A percentile compares a stretch with the other conserved stretches of the same genome.
phyloP scores from a whole-genome alignment of 2,113 vertebrate genomes.

The Nothobranchius kuhntae region DNA sequence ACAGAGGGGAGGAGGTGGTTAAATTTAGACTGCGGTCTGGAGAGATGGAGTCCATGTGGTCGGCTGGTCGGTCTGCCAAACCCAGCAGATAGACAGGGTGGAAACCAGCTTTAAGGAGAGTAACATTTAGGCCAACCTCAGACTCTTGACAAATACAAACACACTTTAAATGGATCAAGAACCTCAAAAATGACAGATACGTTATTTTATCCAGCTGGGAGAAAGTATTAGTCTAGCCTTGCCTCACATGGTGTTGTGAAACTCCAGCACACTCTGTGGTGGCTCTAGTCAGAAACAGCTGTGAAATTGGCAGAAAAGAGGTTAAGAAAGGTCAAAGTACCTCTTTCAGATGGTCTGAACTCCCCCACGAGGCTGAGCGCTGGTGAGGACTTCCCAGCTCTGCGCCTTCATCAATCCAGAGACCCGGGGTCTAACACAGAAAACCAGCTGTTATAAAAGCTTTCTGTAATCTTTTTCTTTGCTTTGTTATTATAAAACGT shows the following conservation, averaged over 20 bases:
- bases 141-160: conserved; percentile 58
- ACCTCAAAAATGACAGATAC: conserved; percentile 52
- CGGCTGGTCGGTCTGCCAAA: conserved; percentile 40
- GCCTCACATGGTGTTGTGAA: background rate
- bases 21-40: conserved; percentile 68
- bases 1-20: conserved; percentile 41
- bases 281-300: conserved; percentile 6
- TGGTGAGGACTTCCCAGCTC: conserved; percentile 89
- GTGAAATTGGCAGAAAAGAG: background rate
- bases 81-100: conserved; percentile 48
- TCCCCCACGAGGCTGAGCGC: conserved; percentile 93
- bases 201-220: conserved; percentile 2
- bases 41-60: conserved; percentile 59
- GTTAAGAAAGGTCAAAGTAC: conserved; percentile 71
- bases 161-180: conserved; percentile 46
- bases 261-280: background rate
- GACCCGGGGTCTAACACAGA: conserved; percentile 86
- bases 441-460: background rate
- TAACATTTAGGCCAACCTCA: conserved; percentile 63
- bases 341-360: conserved; percentile 95
- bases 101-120: conserved; percentile 54
- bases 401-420: conserved; percentile 89
- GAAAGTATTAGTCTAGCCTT: background rate
- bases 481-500: too few species aligned
- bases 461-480: too few species aligned